phyloP scores from a whole-genome alignment of 2,113 vertebrate genomes.

The Anas platyrhynchos region DNA sequence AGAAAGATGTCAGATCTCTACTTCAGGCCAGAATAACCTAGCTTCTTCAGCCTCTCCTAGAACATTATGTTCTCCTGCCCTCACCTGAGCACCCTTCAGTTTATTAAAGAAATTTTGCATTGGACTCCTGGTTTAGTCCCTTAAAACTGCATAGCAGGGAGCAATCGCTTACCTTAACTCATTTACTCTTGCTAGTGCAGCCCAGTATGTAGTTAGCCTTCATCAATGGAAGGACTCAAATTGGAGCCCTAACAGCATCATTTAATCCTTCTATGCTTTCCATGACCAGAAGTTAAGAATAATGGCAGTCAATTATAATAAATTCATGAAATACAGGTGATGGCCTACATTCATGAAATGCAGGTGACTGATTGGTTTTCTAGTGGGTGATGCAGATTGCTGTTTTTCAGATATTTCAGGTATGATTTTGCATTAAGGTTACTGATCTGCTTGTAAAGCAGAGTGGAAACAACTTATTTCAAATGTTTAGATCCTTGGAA shows the following conservation, averaged over 20 bases:
- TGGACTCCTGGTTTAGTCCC: neutral
- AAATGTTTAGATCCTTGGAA: neutral
- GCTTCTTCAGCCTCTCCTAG: neutral
- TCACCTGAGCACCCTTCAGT: neutral
- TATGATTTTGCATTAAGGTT: neutral
- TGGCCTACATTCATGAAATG: neutral
- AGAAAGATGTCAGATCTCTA: neutral
- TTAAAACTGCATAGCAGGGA: neutral
- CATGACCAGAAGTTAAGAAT: neutral
- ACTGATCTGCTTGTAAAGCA: neutral
- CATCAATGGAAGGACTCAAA: neutral
- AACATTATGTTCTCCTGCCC: neutral
- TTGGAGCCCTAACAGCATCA: neutral
- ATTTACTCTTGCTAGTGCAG: neutral
- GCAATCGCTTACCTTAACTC: neutral
- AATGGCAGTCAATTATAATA: neutral
- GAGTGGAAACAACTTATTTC: constrained; percentile 44
- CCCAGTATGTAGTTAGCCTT: neutral
- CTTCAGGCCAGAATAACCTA: neutral
- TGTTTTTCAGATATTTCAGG: neutral
- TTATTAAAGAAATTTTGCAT: neutral
- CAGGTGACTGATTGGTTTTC: neutral
- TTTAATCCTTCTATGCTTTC: neutral
- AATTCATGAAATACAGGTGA: neutral
- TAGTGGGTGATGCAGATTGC: neutral